phyloP scores from a whole-genome alignment of 2,113 vertebrate genomes.

The rabbit (Oryctolagus cuniculus) region mOryCun1.1 NC_091451.1:41192501-41193000 shows the following conservation, averaged over 20 bases:
- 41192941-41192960: neutral
- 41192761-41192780: neutral
- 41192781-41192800: neutral
- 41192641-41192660: neutral
- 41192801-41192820: neutral
- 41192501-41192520: fast-evolving
- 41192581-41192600: neutral
- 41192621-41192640: constrained; percentile 43
- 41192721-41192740: neutral
- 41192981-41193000: fast-evolving
- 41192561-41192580: fast-evolving
- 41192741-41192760: neutral
- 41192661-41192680: fast-evolving
- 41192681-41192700: neutral
- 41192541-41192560: fast-evolving
- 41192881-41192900: neutral
- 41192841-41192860: neutral
- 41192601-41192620: fast-evolving
- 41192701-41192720: neutral
- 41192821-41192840: neutral
- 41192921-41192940: fast-evolving
- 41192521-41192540: fast-evolving
- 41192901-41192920: neutral
- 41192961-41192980: neutral
- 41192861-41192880: neutral